A percentile compares a stretch with the other conserved stretches of the same genome.
These are phyloP conservation scores for Zaprionus capensis DNA, from an alignment of 1,140 invertebrate species.

Conservation along the genomic window DNA sequence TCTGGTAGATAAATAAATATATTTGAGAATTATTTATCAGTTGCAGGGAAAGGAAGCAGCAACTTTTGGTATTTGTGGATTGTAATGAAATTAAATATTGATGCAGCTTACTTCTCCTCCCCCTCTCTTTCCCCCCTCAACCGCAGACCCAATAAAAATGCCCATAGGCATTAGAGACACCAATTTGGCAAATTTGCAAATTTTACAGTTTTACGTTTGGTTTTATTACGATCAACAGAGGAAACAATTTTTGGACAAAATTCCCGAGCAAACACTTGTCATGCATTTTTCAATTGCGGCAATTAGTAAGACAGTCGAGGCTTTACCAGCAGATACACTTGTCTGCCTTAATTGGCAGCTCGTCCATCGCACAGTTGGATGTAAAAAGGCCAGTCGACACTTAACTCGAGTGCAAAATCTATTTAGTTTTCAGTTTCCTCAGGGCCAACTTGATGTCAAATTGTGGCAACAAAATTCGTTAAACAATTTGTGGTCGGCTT, in stretches of 20 bases:
- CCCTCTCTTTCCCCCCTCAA: constrained; percentile 14
- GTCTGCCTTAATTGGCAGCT: constrained; percentile 65
- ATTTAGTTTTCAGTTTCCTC: constrained; percentile 24
- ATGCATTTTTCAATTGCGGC: constrained; percentile 77
- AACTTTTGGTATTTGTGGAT: constrained; percentile 60
- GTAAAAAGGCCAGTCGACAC: constrained; percentile 33
- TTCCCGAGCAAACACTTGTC: constrained; percentile 58
- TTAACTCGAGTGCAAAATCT: constrained; percentile 35
- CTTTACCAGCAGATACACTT: constrained; percentile 49
- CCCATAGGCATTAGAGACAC: constrained; percentile 49
- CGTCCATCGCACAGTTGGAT: constrained; percentile 1
- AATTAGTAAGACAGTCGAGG: constrained; percentile 57
- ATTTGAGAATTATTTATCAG: constrained; percentile 70
- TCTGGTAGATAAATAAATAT: constrained; percentile 44
- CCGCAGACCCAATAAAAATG: constrained; percentile 74
- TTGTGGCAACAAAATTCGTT: constrained; percentile 62
- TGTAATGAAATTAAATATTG: constrained; percentile 82
- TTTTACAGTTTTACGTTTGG: constrained; percentile 56
- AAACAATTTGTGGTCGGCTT: constrained; percentile 71
- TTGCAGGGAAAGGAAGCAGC: not conserved
- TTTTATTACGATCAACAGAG: constrained; percentile 72
- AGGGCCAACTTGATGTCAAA: constrained; percentile 44
- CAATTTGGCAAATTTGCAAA: constrained; percentile 66
- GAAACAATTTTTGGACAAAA: constrained; percentile 60
- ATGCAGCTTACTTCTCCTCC: constrained; percentile 34